Evolutionary conservation across 2,888 invertebrate genomes (phyloP).

Genomic region (Cephus spinipes): DNA sequence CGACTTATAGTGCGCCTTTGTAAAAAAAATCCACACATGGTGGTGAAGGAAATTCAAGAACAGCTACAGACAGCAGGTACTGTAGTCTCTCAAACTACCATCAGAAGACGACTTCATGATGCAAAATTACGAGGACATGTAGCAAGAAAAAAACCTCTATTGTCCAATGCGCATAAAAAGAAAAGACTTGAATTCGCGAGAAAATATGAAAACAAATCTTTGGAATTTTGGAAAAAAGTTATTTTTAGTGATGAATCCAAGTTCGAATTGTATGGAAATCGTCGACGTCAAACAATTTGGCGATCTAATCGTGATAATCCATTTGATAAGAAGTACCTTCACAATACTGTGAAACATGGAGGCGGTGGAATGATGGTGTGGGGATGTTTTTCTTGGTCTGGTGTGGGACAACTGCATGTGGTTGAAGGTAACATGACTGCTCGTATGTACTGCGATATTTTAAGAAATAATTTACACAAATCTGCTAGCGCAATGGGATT

Average conservation of each 20-base stretch:
- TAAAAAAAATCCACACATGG: not conserved
- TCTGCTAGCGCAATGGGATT: constrained; percentile 1
- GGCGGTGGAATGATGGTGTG: not conserved
- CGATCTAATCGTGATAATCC: not conserved
- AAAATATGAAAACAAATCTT: not conserved
- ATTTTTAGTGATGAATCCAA: not conserved
- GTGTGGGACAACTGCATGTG: not conserved
- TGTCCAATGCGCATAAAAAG: not conserved
- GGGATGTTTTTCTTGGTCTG: not conserved
- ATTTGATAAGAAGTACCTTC: not conserved
- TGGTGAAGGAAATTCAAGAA: not conserved
- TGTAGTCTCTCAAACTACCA: not conserved
- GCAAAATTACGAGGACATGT: not conserved
- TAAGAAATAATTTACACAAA: not conserved
- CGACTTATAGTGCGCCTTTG: not conserved
- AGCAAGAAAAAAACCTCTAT: not conserved
- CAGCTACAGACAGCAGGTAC: not conserved
- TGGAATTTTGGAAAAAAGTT: not conserved
- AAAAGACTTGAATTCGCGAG: not conserved
- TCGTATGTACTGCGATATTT: not conserved
- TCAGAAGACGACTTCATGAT: not conserved
- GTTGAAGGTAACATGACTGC: not conserved
- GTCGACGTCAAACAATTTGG: not conserved
- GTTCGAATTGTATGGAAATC: not conserved
- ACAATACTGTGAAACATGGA: not conserved